phyloP scores from a whole-genome alignment of 1,140 invertebrate genomes.

The Bombus breviceps region DNA sequence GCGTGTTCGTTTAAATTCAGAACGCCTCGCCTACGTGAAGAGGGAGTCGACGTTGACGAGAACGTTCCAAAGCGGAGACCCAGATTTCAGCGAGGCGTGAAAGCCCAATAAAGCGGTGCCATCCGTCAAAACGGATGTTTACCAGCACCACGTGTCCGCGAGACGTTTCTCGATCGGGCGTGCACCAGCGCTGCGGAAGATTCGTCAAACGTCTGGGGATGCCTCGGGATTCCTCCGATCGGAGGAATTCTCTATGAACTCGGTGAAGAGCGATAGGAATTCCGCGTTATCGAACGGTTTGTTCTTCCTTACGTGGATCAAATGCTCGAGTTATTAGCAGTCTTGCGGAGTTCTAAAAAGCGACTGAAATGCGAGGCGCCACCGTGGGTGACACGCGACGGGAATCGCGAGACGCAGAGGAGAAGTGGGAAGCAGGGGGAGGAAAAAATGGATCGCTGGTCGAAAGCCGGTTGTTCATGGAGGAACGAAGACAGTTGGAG shows the following conservation, averaged over 20 bases:
- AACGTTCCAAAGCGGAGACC: neutral
- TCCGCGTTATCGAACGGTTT: neutral
- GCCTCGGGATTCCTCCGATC: neutral
- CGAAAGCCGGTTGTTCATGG: neutral
- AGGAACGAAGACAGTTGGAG: neutral
- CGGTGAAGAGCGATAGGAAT: neutral
- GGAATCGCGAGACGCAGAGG: neutral
- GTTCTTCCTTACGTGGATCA: neutral
- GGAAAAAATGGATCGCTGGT: neutral
- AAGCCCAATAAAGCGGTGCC: conserved; percentile 16
- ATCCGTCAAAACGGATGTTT: conserved; percentile 46
- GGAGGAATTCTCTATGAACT: conserved; percentile 1
- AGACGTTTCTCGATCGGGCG: conserved; percentile 8
- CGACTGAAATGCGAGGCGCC: neutral
- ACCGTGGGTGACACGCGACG: too few species aligned
- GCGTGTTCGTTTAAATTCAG: conserved; percentile 24
- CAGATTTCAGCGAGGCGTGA: conserved; percentile 25
- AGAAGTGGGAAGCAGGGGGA: neutral
- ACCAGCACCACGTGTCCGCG: conserved; percentile 11
- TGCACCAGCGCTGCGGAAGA: neutral
- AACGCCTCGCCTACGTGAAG: neutral
- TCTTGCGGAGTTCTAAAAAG: too few species aligned
- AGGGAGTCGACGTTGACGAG: neutral
- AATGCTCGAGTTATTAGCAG: conserved; percentile 4
- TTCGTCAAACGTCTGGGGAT: neutral